Conservation (phyloP, 2,888 invertebrate species). For the Eupithecia abbreviata region DNA sequence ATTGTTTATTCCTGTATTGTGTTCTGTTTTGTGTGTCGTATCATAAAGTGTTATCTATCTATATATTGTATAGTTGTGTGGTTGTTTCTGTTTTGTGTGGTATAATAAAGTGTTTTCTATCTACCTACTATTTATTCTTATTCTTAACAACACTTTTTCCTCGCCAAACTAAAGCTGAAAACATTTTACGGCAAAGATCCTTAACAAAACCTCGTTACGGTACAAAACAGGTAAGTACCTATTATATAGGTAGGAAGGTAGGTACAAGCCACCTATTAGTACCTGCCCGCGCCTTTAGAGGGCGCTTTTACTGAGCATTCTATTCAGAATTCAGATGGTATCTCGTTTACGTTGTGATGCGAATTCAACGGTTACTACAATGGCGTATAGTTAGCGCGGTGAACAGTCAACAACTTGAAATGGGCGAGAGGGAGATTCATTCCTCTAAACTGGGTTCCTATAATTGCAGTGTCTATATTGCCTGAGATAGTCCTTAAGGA, state of each 20-base stretch:
- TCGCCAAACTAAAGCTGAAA: neutral
- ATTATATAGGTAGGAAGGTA: neutral
- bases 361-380: slow-evolving; percentile 35
- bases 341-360: slow-evolving; percentile 29
- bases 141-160: neutral
- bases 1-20: no score
- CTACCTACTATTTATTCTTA: no score
- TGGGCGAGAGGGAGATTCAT: neutral
- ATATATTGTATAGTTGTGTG: no score
- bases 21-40: no score
- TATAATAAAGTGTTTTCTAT: no score
- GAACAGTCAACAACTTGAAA: neutral
- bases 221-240: slow-evolving; percentile 24
- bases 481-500: no score
- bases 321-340: slow-evolving; percentile 34
- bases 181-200: slow-evolving; percentile 4
- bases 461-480: neutral
- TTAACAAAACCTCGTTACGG: slow-evolving; percentile 13
- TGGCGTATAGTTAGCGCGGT: slow-evolving; percentile 38
- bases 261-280: slow-evolving; percentile 27
- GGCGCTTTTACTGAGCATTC: slow-evolving; percentile 21
- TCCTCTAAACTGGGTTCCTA: neutral
- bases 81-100: no score
- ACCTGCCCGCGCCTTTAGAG: slow-evolving; percentile 13
- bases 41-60: no score